phyloP scores from a whole-genome alignment of 2,113 vertebrate species.

The Murina feae region DNA sequence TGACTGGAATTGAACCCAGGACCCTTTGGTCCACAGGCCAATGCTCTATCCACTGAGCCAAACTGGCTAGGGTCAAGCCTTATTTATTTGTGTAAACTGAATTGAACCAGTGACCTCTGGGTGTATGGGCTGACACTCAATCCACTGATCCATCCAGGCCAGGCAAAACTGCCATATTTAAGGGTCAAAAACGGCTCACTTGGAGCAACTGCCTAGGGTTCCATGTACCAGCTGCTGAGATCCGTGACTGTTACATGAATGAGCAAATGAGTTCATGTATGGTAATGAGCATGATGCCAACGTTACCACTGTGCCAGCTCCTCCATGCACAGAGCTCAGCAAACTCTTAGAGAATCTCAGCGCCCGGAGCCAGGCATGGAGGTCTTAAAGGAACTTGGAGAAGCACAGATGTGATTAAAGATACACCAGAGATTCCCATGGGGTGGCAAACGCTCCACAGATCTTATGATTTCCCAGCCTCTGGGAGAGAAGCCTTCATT shows the following conservation, averaged over 20 bases:
- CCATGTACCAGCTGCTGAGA: background rate
- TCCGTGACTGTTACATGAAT: background rate
- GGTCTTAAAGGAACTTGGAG: background rate
- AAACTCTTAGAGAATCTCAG: background rate
- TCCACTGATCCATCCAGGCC: too few relatives aligned
- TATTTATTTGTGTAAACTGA: too few relatives aligned
- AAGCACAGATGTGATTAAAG: background rate
- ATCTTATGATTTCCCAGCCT: background rate
- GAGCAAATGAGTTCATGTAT: background rate
- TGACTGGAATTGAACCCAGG: too few relatives aligned
- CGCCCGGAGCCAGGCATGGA: background rate
- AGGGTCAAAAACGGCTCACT: background rate
- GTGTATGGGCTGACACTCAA: too few relatives aligned
- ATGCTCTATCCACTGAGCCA: too few relatives aligned
- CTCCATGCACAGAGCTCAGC: background rate
- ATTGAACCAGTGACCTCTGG: too few relatives aligned
- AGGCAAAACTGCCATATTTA: background rate
- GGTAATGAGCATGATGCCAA: accelerated
- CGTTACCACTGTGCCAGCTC: background rate
- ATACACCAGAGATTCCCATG: background rate
- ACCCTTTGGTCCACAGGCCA: too few relatives aligned
- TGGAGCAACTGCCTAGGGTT: background rate
- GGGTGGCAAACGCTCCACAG: background rate
- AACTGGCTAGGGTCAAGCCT: too few relatives aligned
- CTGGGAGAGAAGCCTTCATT: background rate